Base-by-base conservation (phyloP, 2,113 vertebrate genomes). In the Cichladusa arquata region DNA sequence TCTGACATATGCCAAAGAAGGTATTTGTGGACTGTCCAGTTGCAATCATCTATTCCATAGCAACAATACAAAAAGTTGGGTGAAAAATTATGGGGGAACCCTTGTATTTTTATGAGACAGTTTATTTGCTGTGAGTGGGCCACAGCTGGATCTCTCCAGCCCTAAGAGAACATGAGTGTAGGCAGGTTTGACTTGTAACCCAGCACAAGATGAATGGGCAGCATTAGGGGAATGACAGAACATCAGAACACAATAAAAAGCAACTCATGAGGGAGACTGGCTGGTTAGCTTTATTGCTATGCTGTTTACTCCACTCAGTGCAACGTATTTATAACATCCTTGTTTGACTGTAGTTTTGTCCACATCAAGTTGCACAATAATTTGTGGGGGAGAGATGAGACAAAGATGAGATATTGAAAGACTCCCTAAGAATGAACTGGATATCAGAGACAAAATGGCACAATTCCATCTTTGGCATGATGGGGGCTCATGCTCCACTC, bases 181-280 rank as follows among this genome's bases (percentile, higher is more conserved):
- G 78, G 58, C 33, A 83, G 86, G 89, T 93, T 80, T 85, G 48
- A 92, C 81, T 79, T 91, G 86, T 73, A 93, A 79, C 77, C 66
- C 72, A 58, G 31, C 23, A 51, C 56, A 84, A 96, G 96, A 95
- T 66, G 62, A 73, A 94, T 88, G 80, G 64, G 23, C 33, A 86
- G 42, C 57, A 77, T 90, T 89, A 95, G 53, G 62, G 56, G 88
- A 93, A 86, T 95, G 91, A 50, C 72, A 64, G 60, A 29, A 29
- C 38, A 92, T 64, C 54, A 57, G 72, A 96, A 92, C 65, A 60
- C 82, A 93, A 94, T 86, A 88, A 96, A 96, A 96, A 89, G 34
- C 73, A 86, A 24, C 71, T 92, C 65, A 34, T 12, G 47, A 38
- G 33, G 60, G 73, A 92, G 81, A 44, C n/a, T 76, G 72, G 19